Percentiles rank a stretch among this genome's conserved stretches.
phyloP scores from a whole-genome alignment of 2,113 vertebrate species.

The Struthidea cinerea region DNA sequence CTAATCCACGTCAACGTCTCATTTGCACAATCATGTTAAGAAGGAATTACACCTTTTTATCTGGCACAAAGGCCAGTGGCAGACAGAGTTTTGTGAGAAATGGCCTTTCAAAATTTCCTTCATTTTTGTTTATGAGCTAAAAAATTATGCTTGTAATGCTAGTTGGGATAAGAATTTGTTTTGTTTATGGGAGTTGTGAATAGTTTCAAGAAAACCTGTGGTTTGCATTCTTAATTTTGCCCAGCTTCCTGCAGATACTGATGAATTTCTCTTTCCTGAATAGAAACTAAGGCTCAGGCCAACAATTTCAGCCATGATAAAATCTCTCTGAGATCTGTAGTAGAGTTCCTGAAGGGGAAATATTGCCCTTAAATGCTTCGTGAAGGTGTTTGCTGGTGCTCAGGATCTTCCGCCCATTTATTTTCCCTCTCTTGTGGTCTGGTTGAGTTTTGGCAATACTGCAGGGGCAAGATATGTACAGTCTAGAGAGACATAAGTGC shows the following conservation, averaged over 20 bases:
- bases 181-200: neutral
- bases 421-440: neutral
- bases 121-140: neutral
- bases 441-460: neutral
- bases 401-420: neutral
- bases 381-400: neutral
- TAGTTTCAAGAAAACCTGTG: neutral
- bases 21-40: neutral
- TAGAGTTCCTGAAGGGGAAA: neutral
- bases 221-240: neutral
- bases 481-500: neutral
- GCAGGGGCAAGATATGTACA: rapidly evolving
- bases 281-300: neutral
- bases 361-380: neutral
- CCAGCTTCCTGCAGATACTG: neutral
- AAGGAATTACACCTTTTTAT: neutral
- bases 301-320: neutral
- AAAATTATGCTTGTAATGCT: neutral
- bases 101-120: neutral
- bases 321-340: neutral
- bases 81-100: neutral
- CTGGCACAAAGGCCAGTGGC: neutral
- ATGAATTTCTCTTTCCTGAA: neutral
- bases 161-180: neutral
- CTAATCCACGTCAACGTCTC: neutral